These are phyloP conservation scores for Grammomys surdaster DNA, from an alignment of 2,113 vertebrate species.

Conservation along the genomic window DNA sequence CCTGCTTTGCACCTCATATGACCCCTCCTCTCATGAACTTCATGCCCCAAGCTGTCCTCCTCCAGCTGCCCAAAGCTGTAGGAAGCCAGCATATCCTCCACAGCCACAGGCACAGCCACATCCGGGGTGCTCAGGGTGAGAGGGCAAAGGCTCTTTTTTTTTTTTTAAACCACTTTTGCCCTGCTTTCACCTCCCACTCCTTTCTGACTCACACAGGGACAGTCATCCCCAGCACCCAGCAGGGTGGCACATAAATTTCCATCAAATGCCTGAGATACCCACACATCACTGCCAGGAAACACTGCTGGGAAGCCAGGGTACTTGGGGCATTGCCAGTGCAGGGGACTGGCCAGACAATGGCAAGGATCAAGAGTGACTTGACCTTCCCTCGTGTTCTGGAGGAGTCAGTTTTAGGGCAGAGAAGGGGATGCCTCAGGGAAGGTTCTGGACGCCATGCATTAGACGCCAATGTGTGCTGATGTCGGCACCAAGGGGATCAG, in stretches of 20 bases:
- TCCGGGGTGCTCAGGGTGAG: neutral
- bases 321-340: rapidly evolving
- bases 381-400: neutral
- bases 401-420: neutral
- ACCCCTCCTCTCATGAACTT: too few relatives aligned
- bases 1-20: rapidly evolving
- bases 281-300: rapidly evolving
- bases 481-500: rapidly evolving
- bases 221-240: neutral
- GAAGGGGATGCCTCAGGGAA: rapidly evolving
- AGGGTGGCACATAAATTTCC: rapidly evolving
- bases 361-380: rapidly evolving
- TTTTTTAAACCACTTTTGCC: rapidly evolving
- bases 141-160: rapidly evolving
- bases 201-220: rapidly evolving
- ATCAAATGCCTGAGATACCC: rapidly evolving
- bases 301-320: rapidly evolving
- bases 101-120: neutral
- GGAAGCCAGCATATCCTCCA: neutral
- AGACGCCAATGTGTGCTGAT: neutral
- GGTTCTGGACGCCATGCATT: rapidly evolving
- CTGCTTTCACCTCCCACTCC: neutral
- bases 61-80: neutral
- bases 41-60: neutral
- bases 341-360: neutral